These are phyloP conservation scores for Cathartes aura DNA, from an alignment of 2,113 vertebrate species.

Conservation along the genomic window DNA sequence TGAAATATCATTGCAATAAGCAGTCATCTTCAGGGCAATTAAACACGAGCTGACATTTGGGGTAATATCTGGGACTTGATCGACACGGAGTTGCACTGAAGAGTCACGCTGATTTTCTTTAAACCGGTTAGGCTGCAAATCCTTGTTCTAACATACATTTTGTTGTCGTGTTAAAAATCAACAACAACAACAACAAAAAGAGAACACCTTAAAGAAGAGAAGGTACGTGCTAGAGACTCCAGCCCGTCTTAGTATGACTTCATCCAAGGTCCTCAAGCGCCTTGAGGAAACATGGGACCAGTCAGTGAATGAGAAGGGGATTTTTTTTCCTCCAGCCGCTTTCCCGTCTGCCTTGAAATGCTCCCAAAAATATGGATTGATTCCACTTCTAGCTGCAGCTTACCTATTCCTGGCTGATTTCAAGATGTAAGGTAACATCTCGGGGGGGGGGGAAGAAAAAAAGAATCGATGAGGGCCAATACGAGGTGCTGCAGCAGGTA, in stretches of 20 bases:
- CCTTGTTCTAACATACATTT: neutral
- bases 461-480: neutral
- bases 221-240: neutral
- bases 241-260: neutral
- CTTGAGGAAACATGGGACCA: neutral
- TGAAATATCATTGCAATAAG: neutral
- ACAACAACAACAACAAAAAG: too few species aligned
- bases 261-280: neutral
- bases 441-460: neutral
- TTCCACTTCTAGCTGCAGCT: neutral
- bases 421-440: neutral
- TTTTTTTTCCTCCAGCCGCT: neutral
- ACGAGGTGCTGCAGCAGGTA: neutral
- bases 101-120: neutral
- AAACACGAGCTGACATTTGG: neutral
- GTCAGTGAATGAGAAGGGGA: neutral
- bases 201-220: neutral
- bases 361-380: neutral
- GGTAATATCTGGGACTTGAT: neutral
- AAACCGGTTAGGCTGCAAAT: neutral
- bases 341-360: neutral
- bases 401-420: neutral
- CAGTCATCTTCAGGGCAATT: neutral
- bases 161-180: neutral
- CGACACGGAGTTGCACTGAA: neutral